These are phyloP conservation scores for Echinops telfairi DNA, from an alignment of 2,113 vertebrate genomes.

Conservation along the genomic window DNA sequence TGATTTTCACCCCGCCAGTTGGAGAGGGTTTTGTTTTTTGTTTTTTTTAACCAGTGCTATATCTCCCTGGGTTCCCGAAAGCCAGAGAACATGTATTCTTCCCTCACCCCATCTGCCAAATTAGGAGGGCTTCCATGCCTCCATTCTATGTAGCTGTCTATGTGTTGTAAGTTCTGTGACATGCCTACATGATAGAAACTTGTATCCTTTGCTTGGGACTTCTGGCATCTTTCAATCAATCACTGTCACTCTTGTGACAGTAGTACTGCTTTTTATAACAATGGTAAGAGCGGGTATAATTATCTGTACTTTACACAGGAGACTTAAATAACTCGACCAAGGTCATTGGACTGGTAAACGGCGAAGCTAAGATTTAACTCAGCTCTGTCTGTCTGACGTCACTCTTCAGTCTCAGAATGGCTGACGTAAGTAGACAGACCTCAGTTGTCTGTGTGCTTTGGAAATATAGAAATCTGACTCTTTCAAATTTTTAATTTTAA, in stretches of 20 bases:
- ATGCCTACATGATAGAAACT: background rate
- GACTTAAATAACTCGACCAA: background rate
- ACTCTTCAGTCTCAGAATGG: background rate
- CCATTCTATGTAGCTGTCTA: background rate
- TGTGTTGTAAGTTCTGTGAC: background rate
- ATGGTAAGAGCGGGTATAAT: background rate
- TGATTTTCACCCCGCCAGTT: background rate
- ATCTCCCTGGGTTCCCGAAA: background rate
- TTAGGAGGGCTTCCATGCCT: background rate
- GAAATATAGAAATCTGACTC: slow-evolving; percentile 29
- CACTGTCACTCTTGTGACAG: background rate
- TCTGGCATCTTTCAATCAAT: slow-evolving; percentile 13
- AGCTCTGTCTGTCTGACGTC: slow-evolving; percentile 18
- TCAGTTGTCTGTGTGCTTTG: background rate
- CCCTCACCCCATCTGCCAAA: rapidly evolving
- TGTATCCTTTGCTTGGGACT: background rate
- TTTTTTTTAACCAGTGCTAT: background rate
- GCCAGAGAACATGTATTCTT: background rate
- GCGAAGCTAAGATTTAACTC: background rate
- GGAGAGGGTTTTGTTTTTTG: background rate
- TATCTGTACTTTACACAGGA: background rate
- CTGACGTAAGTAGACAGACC: background rate
- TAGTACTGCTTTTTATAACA: background rate
- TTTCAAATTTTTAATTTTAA: slow-evolving; percentile 50
- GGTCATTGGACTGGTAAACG: background rate